Evolutionary conservation across 2,797 vertebrate genomes (phyloP), one percentile per base, ranked within the genome.

Genomic region (Phrynocephalus vlangalii): DNA sequence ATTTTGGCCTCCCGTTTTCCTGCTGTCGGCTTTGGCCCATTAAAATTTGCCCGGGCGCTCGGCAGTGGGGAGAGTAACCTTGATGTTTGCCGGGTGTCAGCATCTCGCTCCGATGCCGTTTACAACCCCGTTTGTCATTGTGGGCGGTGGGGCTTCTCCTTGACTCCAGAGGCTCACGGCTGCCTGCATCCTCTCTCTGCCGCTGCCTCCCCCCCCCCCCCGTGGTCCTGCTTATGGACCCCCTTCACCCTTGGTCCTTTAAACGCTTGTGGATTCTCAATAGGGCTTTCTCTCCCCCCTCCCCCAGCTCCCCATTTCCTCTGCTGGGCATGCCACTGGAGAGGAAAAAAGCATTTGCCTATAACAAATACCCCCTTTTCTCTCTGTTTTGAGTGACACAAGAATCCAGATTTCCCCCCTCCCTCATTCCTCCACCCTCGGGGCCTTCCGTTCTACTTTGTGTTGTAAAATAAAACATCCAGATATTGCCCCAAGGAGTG

Each of bases 1-100:
- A 76, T 88, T 75, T 90, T 81, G 91, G 88, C 67, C 94, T 48
- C 94, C 95, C 95, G 92, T 95, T 95, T 96, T 93, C 94, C 94
- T 81, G 10, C 95, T 93, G 94, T 91, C 89, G 66, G 94, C 94
- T 89, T 91, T 94, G 95, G 92, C 91, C 93, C 91, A 87, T 95
- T 95, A 94, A 94, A 91, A 91, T 89, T 66, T 80, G 90, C 88
- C 89, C 1, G 73, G 89, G 83, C 81, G 88, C 91, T 94, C 80
- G 88, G 5, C n/a, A n/a, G 88, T 92, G 91, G 95, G 92, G 86
- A 91, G 90, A 77, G 88, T 90, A 91, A 93, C 94, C 94, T 94
- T 93, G 93, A 91, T 93, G 91, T 95, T 94, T 88, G n/a, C 60
- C 7, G 91, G 68, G 88, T 82, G 93, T 92, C 94, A 90, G 95